Evolutionary conservation across 2,113 vertebrate genomes (phyloP).

Genomic region (zebrafish (Danio rerio)): DNA sequence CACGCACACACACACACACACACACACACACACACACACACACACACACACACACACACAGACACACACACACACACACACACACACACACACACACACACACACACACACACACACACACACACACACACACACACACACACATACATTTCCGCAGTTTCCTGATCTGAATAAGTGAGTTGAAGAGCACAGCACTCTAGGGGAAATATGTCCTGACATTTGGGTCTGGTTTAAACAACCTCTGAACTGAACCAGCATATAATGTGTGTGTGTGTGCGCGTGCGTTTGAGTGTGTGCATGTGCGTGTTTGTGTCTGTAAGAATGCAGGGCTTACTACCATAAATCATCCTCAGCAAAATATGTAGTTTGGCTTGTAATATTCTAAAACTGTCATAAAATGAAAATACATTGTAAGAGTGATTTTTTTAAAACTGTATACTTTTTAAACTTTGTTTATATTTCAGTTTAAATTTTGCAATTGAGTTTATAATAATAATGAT

Average conservation of each 20-base stretch:
- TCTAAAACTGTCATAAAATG: neutral
- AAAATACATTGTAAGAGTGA: constrained; percentile 12
- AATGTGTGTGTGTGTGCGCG: neutral
- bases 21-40: no score
- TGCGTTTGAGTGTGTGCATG: no score
- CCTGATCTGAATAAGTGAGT: constrained; percentile 15
- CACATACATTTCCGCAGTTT: neutral
- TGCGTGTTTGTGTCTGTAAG: no score
- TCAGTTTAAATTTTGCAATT: no score
- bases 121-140: neutral
- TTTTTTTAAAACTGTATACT: no score
- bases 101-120: no score
- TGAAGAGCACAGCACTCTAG: neutral
- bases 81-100: neutral
- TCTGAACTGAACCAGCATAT: neutral
- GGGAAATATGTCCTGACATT: neutral
- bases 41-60: no score
- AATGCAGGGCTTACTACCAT: neutral
- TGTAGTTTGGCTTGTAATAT: neutral
- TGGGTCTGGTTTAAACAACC: neutral
- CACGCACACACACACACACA: neutral
- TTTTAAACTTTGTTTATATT: no score
- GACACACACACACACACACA: neutral
- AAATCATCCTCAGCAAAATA: neutral
- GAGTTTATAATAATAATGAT: no score